phyloP scores from a whole-genome alignment of 1,140 invertebrate species.

The Papilio dardanus region DNA sequence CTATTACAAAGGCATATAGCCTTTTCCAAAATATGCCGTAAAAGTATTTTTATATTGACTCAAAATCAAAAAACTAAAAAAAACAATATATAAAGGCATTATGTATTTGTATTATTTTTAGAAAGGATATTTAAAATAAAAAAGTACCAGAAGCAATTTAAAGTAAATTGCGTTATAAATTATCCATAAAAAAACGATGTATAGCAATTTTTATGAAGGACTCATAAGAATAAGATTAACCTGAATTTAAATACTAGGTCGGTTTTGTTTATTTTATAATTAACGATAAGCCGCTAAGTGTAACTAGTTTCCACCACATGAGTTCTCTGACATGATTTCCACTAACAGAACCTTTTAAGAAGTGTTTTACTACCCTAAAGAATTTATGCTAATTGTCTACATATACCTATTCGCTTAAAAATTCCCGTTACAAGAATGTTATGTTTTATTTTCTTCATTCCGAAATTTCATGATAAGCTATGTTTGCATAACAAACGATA shows the following conservation, averaged over 20 bases:
- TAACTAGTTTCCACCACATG: neutral
- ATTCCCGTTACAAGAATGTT: neutral
- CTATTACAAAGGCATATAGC: too few species aligned
- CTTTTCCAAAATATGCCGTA: too few species aligned
- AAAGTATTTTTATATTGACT: neutral
- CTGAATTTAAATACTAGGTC: neutral
- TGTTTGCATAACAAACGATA: neutral
- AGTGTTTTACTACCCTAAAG: neutral
- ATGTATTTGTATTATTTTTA: neutral
- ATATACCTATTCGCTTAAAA: neutral
- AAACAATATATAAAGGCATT: neutral
- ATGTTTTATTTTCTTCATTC: too few species aligned
- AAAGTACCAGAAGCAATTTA: too few species aligned
- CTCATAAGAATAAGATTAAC: neutral
- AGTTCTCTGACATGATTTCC: neutral
- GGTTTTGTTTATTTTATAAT: neutral
- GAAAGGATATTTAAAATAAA: too few species aligned
- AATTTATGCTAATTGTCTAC: neutral
- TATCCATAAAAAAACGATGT: neutral
- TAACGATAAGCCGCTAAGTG: neutral
- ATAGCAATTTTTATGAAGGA: neutral
- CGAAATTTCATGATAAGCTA: neutral
- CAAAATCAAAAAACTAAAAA: neutral
- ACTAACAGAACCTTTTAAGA: neutral
- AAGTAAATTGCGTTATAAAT: too few species aligned